phyloP scores from a whole-genome alignment of 2,113 vertebrate species.

The Pseudorhombus dupliciocellatus region DNA sequence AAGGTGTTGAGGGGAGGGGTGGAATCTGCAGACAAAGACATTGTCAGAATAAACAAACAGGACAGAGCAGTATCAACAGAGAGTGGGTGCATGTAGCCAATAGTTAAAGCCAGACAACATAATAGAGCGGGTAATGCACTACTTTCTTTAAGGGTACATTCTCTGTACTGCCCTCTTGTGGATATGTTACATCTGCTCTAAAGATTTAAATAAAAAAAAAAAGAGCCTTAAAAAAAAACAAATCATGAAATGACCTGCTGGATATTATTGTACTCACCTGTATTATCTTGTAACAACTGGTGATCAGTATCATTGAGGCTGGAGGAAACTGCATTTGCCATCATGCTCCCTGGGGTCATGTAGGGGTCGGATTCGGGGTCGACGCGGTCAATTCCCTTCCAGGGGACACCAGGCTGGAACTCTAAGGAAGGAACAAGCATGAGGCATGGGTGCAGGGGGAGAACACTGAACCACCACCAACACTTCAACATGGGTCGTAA shows the following conservation, averaged over 20 bases:
- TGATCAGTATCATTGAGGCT: slow-evolving; percentile 98
- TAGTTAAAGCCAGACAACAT: no score
- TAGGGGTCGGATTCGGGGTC: slow-evolving; percentile 99
- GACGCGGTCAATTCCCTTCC: slow-evolving; percentile 98
- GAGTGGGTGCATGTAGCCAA: no score
- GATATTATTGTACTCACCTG: slow-evolving; percentile 79
- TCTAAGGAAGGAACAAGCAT: slow-evolving; percentile 77
- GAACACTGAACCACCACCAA: neutral
- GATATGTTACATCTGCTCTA: no score
- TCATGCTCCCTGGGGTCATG: slow-evolving; percentile 97
- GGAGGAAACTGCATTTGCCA: slow-evolving; percentile 91
- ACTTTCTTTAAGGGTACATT: no score
- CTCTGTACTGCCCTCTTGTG: no score
- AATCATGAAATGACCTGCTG: neutral
- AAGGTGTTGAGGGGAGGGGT: slow-evolving; percentile 99
- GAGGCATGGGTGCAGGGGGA: neutral
- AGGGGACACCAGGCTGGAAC: slow-evolving; percentile 99
- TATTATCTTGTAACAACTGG: slow-evolving; percentile 98
- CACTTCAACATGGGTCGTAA: neutral
- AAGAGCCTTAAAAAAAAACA: neutral
- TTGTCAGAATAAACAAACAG: neutral
- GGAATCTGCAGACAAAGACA: slow-evolving; percentile 84
- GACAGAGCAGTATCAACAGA: no score
- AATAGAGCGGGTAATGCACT: no score
- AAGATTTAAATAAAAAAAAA: no score